Evolutionary conservation across 1,140 invertebrate genomes (phyloP), one percentile per base, ranked within the genome.

Genomic region (Centruroides sculpturatus): DNA sequence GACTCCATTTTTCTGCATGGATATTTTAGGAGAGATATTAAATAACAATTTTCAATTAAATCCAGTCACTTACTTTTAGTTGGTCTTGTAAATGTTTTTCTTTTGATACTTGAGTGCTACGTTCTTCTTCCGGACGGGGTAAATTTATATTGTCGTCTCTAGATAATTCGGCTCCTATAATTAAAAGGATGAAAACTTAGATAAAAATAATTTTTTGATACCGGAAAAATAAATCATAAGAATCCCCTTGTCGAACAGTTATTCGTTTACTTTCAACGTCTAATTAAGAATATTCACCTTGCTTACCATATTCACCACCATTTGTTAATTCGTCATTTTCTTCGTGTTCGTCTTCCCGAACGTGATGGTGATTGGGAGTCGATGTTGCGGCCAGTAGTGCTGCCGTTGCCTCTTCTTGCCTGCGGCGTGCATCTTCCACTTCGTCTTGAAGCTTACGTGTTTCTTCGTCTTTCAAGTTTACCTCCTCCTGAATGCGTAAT

Each of bases 1-100:
- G n/a, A n/a, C n/a, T n/a, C n/a, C n/a, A n/a, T n/a, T n/a, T n/a
- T n/a, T n/a, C n/a, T n/a, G n/a, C n/a, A n/a, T n/a, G n/a, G n/a
- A n/a, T n/a, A n/a, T n/a, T n/a, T n/a, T n/a, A n/a, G n/a, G n/a
- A n/a, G n/a, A n/a, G n/a, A n/a, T n/a, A n/a, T n/a, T n/a, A n/a
- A n/a, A n/a, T n/a, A n/a, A n/a, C n/a, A 41, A 41, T 7, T 41
- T 7, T 41, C 4, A 41, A 41, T 41, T 41, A 41, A 41, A 41
- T 41, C 4, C 41, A 6, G 41, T 5, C 8, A 6, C 41, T 6
- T 41, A 94, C 92, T 82, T 90, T 89, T 47, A 97, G 81, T 77
- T 97, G 92, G 79, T 89, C 86, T 71, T 96, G 89, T 56, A 97
- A 80, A 69, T 89, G 83, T 77, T 94, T 89, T 74, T 92, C 94